Conservation (phyloP, 2,797 vertebrate species). For the Lepus oiostolus region DNA sequence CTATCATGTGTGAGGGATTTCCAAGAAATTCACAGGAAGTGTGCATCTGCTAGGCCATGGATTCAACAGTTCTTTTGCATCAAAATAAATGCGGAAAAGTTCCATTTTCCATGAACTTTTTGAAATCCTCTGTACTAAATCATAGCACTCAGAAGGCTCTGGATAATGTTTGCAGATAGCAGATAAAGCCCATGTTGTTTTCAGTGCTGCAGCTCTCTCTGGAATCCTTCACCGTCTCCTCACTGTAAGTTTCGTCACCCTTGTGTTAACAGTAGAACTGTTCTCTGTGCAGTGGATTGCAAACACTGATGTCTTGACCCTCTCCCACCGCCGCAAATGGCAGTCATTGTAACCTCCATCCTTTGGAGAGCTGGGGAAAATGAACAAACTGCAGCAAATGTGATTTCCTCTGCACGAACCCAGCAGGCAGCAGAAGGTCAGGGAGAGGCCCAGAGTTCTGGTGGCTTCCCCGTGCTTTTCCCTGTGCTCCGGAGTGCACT, state of each 20-base stretch:
- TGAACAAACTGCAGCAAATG: not conserved
- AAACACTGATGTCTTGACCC: not conserved
- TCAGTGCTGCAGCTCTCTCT: not conserved
- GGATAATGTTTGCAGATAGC: constrained; percentile 30
- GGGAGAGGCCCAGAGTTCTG: not conserved
- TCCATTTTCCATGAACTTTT: not conserved
- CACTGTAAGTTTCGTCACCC: constrained; percentile 16
- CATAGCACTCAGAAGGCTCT: constrained; percentile 4
- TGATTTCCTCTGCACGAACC: not conserved
- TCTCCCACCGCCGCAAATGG: not conserved
- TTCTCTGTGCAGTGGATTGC: not conserved
- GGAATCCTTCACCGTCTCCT: constrained; percentile 32
- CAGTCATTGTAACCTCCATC: not conserved
- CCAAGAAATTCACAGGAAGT: no score
- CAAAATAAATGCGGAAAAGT: no score
- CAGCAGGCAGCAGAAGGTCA: not conserved
- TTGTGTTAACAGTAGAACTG: not conserved
- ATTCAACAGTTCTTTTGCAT: no score
- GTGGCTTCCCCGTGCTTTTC: not conserved
- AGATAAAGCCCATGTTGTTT: constrained; percentile 42
- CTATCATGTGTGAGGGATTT: no score
- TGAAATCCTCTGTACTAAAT: not conserved
- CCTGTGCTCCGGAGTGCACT: not conserved
- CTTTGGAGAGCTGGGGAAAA: not conserved
- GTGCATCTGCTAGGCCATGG: no score